Base-by-base conservation (phyloP, 2,888 invertebrate genomes). In the Cerceris ruficornis region DNA sequence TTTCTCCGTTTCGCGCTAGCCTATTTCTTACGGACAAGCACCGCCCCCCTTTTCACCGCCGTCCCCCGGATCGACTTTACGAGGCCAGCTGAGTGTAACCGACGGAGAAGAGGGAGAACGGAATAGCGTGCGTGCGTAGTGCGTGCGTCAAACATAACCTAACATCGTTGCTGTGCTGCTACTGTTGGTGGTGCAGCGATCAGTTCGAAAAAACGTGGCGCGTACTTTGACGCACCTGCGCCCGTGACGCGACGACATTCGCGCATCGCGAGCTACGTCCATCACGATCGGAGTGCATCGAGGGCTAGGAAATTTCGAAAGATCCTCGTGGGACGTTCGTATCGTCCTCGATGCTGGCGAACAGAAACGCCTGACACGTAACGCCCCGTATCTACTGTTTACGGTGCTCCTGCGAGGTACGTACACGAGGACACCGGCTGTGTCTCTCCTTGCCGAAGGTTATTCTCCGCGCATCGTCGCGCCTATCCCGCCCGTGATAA, bases 21-120 rank as follows among this genome's bases (percentile, higher is more conserved):
- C 68, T 52, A 49, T 80, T 71, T 67, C 74, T 59, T 55, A 68
- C 64, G 76, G 69, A 58, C 78, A 73, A 83, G 81, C 71, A 75
- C 41, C 69, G 79, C 69, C 64, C 65, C 68, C 49, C 72, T 67
- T 55, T 73, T 65, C 75, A 72, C 62, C 80, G 67, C 73, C 70
- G 69, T 67, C 67, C 65, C 60, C 50, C 41, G 69, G 55, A 58
- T 61, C 66, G 58, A 70, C 77, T 76, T 81, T 76, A 74, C 69
- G 83, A 81, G 81, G 64, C 81, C 73, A 81, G 79, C 76, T 79
- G 83, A 83, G 75, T 67, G 81, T 78, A 75, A 74, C 75, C 78
- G 81, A 83, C 82, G 73, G 60, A 52, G 65, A 71, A 79, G 81
- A 72, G 80, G 73, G 80, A 80, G 80, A 69, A 72, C 77, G 55